phyloP scores from a whole-genome alignment of 2,797 vertebrate species.

The Rousettus madagascariensis region DNA sequence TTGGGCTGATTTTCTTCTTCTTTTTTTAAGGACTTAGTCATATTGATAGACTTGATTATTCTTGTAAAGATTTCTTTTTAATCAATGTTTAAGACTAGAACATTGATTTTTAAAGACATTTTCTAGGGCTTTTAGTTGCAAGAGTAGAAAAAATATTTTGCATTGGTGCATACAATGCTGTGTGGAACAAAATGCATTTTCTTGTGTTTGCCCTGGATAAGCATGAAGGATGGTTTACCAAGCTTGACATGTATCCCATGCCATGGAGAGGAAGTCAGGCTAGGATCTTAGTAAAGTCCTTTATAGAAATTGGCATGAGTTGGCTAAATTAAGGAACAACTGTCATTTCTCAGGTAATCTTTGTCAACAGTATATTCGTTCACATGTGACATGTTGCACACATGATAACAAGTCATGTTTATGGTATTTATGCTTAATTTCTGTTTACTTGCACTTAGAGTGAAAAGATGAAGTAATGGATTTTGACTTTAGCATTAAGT shows the following conservation, averaged over 20 bases:
- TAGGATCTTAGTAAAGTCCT: neutral
- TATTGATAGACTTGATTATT: neutral
- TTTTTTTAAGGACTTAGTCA: neutral
- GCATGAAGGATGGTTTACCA: neutral
- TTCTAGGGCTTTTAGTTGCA: neutral
- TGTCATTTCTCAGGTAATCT: conserved; percentile 11
- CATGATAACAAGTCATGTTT: neutral
- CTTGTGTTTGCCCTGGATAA: neutral
- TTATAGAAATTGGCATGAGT: neutral
- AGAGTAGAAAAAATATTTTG: neutral
- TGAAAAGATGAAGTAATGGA: conserved; percentile 5
- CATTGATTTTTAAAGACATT: neutral
- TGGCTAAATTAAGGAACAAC: neutral
- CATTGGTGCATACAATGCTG: neutral
- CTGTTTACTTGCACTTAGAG: neutral
- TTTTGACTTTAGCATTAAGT: conserved; percentile 62
- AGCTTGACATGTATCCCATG: neutral
- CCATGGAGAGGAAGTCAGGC: neutral
- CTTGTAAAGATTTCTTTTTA: conserved; percentile 7
- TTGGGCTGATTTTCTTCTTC: neutral
- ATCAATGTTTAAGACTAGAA: neutral
- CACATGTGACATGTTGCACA: neutral
- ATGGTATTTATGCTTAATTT: neutral
- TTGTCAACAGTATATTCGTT: neutral
- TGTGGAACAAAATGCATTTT: neutral